Percentiles rank a stretch among this genome's conserved stretches.
phyloP scores from a whole-genome alignment of 30 jellyfish, hydroid and myxozoan genomes.

The Cassiopea andromeda region DNA sequence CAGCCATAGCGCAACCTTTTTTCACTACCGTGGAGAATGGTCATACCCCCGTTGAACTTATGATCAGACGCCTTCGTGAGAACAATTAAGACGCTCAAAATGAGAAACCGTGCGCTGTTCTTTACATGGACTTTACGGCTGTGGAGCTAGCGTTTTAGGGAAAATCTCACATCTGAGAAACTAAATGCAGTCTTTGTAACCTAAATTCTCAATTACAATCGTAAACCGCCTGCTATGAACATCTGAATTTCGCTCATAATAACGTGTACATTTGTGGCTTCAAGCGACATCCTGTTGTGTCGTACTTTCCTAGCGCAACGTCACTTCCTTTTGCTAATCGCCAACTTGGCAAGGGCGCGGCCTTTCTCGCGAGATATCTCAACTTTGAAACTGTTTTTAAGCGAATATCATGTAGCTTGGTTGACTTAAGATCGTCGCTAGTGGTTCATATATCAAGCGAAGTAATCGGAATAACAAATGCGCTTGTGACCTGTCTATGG shows the following conservation, averaged over 20 bases:
- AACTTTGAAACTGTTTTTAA: neutral
- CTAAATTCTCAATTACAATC: neutral
- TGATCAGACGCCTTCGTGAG: constrained; percentile 54
- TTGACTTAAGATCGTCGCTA: no score
- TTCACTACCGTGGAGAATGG: constrained; percentile 24
- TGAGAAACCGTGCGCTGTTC: constrained; percentile 35
- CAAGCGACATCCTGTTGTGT: constrained; percentile 47
- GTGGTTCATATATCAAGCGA: no score
- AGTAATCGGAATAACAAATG: no score
- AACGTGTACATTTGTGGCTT: neutral
- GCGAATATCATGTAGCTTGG: neutral
- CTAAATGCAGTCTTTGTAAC: neutral
- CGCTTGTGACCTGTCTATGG: no score
- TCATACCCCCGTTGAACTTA: constrained; percentile 26
- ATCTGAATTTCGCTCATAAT: neutral
- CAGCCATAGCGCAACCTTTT: neutral
- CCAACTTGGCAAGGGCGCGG: neutral
- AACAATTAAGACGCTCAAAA: constrained; percentile 58
- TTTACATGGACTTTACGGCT: neutral
- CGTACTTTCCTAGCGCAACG: constrained; percentile 32
- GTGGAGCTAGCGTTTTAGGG: constrained; percentile 7
- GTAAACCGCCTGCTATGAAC: neutral
- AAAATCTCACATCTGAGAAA: neutral
- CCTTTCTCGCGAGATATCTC: neutral
- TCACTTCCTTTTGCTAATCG: constrained; percentile 49